Evolutionary conservation across 2,113 vertebrate genomes (phyloP).

Genomic region (Chiloscyllium plagiosum): DNA sequence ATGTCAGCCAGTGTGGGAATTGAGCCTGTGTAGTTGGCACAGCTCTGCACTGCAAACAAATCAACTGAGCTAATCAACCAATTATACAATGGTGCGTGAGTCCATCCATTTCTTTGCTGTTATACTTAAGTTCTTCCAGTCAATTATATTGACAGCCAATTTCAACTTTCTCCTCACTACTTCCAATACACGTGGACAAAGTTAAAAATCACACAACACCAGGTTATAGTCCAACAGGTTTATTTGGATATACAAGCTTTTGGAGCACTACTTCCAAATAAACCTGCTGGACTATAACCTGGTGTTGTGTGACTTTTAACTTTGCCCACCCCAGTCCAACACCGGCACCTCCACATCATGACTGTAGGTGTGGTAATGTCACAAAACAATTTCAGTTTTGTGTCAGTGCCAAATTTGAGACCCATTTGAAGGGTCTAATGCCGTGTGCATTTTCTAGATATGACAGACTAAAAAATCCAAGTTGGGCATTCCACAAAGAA

Average conservation of each 20-base stretch:
- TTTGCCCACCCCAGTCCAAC: too few relatives aligned
- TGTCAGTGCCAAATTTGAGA: not conserved
- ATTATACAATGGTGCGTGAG: not conserved
- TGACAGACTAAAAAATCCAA: not conserved
- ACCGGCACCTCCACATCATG: too few relatives aligned
- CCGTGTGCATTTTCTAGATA: not conserved
- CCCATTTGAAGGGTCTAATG: not conserved
- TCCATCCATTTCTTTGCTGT: not conserved
- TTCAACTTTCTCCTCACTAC: not conserved
- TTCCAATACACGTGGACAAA: not conserved
- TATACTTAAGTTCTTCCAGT: not conserved
- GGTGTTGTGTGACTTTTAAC: too few relatives aligned
- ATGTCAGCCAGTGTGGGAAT: too few relatives aligned
- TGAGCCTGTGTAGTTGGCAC: too few relatives aligned
- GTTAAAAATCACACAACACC: too few relatives aligned
- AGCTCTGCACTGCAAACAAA: too few relatives aligned
- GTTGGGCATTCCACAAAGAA: not conserved
- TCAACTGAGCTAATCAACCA: too few relatives aligned
- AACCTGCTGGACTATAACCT: too few relatives aligned
- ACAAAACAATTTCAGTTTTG: not conserved
- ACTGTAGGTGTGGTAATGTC: not conserved
- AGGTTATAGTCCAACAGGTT: too few relatives aligned
- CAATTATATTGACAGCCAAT: not conserved
- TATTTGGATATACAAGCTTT: too few relatives aligned
- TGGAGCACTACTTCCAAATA: too few relatives aligned